Percentiles rank a stretch among this genome's conserved stretches.
Evolutionary conservation across 1,140 invertebrate species (phyloP).

Genomic region (Daktulosphaira vitifoliae): DNA sequence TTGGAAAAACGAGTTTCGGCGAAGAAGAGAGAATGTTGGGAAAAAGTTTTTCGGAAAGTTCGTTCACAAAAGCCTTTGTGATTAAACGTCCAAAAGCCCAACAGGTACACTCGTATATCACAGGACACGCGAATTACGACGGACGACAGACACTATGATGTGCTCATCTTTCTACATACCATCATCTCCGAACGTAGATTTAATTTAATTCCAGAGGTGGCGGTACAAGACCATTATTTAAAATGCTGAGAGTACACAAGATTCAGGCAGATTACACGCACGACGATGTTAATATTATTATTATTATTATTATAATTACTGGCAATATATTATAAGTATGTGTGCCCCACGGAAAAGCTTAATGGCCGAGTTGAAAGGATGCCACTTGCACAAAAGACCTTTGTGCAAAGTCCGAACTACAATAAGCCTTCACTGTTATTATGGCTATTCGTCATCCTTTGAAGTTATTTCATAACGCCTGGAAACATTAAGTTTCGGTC

Average conservation of each 20-base stretch:
- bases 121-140: slow-evolving; percentile 30
- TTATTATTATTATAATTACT: neutral
- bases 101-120: slow-evolving; percentile 34
- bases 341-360: slow-evolving; percentile 32
- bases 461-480: slow-evolving; percentile 26
- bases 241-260: slow-evolving; percentile 30
- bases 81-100: slow-evolving; percentile 32
- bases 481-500: too few relatives aligned
- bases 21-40: neutral
- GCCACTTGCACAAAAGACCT: slow-evolving; percentile 32
- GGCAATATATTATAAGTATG: slow-evolving; percentile 32
- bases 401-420: slow-evolving; percentile 31
- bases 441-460: slow-evolving; percentile 27
- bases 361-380: slow-evolving; percentile 33
- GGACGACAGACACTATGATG: slow-evolving; percentile 17
- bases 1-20: neutral
- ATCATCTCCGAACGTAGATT: neutral
- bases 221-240: slow-evolving; percentile 18
- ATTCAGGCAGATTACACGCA: slow-evolving; percentile 30
- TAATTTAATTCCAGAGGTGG: slow-evolving; percentile 32
- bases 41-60: slow-evolving; percentile 28
- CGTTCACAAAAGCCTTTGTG: slow-evolving; percentile 32
- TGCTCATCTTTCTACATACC: neutral
- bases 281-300: slow-evolving; percentile 29
- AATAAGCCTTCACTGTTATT: slow-evolving; percentile 19